These are phyloP conservation scores for Nebria salina DNA, from an alignment of 2,888 invertebrate species.

Conservation along the genomic window DNA sequence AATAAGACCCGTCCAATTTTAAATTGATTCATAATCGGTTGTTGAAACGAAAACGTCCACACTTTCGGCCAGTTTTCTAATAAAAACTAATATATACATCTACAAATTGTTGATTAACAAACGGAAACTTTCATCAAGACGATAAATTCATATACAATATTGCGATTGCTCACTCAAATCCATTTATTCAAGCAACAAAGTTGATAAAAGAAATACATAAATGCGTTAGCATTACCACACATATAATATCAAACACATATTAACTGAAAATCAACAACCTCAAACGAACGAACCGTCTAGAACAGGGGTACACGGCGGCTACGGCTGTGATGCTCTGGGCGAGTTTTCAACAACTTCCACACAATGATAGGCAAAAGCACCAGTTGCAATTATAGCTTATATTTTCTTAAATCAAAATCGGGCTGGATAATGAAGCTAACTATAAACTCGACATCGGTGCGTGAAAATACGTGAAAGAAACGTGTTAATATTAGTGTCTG, in stretches of 20 bases:
- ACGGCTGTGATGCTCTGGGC: background rate
- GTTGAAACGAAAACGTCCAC: constrained; percentile 11
- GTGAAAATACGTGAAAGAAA: background rate
- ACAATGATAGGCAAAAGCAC: background rate
- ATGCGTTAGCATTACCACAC: background rate
- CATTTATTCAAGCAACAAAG: too few species aligned
- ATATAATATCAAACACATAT: background rate
- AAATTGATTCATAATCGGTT: background rate
- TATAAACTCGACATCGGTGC: background rate
- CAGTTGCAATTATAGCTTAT: background rate
- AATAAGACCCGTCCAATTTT: constrained; percentile 38
- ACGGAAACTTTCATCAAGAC: background rate
- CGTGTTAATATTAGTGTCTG: constrained; percentile 16
- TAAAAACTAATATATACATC: background rate
- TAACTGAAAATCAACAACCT: background rate
- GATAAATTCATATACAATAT: too few species aligned
- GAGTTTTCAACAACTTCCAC: background rate
- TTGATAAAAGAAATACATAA: too few species aligned
- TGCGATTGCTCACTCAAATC: too few species aligned
- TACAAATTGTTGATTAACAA: background rate
- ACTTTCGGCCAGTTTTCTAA: background rate
- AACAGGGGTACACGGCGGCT: background rate
- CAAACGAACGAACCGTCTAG: background rate
- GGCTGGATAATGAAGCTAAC: background rate
- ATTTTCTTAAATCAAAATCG: background rate